Evolutionary conservation across 2,797 vertebrate species (phyloP).

Genomic region (Danio choprae): DNA sequence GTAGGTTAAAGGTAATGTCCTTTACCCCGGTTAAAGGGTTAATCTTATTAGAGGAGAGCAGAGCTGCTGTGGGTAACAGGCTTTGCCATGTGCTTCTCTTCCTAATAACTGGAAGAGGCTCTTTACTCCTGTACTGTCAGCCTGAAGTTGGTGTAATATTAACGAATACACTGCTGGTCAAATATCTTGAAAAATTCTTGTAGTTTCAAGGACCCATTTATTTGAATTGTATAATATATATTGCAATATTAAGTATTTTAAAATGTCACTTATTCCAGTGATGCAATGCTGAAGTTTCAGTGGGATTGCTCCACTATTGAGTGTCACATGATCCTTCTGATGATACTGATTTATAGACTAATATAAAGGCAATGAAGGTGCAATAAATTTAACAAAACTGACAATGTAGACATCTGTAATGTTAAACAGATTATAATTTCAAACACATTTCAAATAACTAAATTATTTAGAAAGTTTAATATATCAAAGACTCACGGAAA

Average conservation of each 20-base stretch:
- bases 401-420: not conserved
- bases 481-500: not conserved
- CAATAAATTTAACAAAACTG: not conserved
- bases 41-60: conserved; percentile 46
- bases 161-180: not conserved
- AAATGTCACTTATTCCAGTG: not conserved
- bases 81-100: conserved; percentile 3
- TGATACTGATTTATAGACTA: too few species aligned
- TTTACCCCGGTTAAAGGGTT: conserved; percentile 56
- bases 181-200: not conserved
- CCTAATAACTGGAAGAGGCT: not conserved
- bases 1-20: conserved; percentile 62
- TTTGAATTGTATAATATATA: too few species aligned
- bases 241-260: too few species aligned
- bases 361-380: not conserved
- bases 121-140: not conserved
- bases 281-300: not conserved
- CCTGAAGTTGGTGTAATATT: not conserved
- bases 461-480: not conserved
- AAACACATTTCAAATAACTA: not conserved
- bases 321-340: not conserved
- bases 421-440: not conserved
- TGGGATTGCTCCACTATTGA: not conserved
- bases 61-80: conserved; percentile 19
- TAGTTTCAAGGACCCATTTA: not conserved